These are phyloP conservation scores for Matsumyia berberina DNA, from an alignment of 2,888 invertebrate species.

Conservation along the genomic window DNA sequence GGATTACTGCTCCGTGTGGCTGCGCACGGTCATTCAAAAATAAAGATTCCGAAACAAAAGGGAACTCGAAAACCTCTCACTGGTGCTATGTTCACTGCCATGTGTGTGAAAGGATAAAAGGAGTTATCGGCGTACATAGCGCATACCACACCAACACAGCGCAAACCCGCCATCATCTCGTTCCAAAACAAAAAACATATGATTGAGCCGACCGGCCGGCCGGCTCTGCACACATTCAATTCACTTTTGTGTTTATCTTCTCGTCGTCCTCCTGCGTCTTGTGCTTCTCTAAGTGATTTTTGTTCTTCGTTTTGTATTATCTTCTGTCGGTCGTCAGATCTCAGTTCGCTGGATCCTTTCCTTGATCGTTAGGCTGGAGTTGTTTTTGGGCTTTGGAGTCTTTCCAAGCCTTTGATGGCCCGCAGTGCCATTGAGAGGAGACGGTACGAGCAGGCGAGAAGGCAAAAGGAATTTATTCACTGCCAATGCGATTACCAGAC, in stretches of 20 bases:
- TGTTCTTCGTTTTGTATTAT: conserved; percentile 26
- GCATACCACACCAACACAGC: conserved; percentile 48
- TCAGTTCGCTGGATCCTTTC: conserved; percentile 5
- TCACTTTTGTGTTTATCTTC: conserved; percentile 69
- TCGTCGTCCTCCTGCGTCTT: conserved; percentile 10
- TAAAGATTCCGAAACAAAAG: conserved; percentile 27
- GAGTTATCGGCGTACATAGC: conserved; percentile 47
- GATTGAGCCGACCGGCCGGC: conserved; percentile 27
- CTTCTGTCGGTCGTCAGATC: conserved; percentile 5
- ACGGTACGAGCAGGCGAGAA: conserved; percentile 4
- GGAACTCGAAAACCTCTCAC: conserved; percentile 5
- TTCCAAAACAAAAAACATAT: conserved; percentile 75
- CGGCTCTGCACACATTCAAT: conserved; percentile 30
- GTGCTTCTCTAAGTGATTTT: conserved; percentile 33
- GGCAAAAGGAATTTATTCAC: conserved; percentile 67
- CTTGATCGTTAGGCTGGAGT: conserved; percentile 53
- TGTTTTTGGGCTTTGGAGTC: conserved; percentile 23
- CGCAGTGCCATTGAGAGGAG: conserved; percentile 45
- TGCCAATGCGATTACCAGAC: conserved; percentile 68
- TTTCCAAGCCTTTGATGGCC: conserved; percentile 55
- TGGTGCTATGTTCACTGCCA: conserved; percentile 62
- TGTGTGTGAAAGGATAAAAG: conserved; percentile 66
- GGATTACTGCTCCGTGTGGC: conserved; percentile 63
- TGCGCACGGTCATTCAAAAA: conserved; percentile 68
- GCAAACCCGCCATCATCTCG: background rate